Evolutionary conservation across 2,113 vertebrate species (phyloP).

Genomic region (Diadophis punctatus): DNA sequence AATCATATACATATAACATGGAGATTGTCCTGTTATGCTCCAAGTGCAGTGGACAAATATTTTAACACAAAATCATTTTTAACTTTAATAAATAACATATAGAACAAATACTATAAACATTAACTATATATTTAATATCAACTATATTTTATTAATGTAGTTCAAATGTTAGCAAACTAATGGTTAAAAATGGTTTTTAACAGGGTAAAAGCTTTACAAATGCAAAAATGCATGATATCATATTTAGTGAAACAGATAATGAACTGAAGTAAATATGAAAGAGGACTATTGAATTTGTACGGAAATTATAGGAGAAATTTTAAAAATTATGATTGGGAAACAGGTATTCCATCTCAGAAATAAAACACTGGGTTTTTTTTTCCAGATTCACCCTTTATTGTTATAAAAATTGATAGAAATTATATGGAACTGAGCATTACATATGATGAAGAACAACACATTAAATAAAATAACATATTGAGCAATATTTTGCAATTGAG

Average conservation of each 20-base stretch:
- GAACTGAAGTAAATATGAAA: not conserved
- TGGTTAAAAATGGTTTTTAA: not conserved
- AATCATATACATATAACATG: not conserved
- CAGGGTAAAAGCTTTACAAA: not conserved
- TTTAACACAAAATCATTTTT: not conserved
- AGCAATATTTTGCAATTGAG: not conserved
- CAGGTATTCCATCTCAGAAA: not conserved
- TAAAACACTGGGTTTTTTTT: not conserved
- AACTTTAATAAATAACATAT: not conserved
- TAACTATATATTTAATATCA: not conserved
- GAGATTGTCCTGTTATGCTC: not conserved
- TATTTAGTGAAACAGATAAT: not conserved
- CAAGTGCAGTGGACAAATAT: no score
- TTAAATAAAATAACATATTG: not conserved
- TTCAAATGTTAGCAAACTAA: not conserved
- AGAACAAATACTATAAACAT: not conserved
- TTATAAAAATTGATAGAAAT: not conserved
- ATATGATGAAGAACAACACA: not conserved
- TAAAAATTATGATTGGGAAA: not conserved
- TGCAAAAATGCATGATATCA: not conserved
- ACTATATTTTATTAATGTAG: not conserved
- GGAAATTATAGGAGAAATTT: not conserved
- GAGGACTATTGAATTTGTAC: not conserved
- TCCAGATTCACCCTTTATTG: not conserved
- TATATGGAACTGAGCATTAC: not conserved